Percentiles rank a stretch among this genome's conserved stretches.
Evolutionary conservation across 2,888 invertebrate genomes (phyloP).

Genomic region (Himalopsyche anomala): DNA sequence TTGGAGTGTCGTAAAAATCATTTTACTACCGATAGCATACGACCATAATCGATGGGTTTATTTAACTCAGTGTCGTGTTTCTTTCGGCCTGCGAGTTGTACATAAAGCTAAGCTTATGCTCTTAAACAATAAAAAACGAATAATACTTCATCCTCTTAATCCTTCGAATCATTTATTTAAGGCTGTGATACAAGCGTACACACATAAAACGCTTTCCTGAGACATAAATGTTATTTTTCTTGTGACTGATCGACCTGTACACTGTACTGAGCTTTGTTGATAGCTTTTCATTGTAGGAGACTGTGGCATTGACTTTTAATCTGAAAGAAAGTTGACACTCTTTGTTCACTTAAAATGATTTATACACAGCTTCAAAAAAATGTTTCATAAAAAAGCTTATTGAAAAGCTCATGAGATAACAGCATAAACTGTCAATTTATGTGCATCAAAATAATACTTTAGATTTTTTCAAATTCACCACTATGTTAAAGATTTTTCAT

Average conservation of each 20-base stretch:
- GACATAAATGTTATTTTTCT: constrained; percentile 6
- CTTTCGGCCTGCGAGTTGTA: neutral
- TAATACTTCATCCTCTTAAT: neutral
- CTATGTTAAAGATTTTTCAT: too few species aligned
- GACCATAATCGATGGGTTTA: neutral
- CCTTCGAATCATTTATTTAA: neutral
- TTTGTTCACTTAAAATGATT: too few species aligned
- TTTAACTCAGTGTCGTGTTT: neutral
- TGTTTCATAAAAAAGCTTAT: too few species aligned
- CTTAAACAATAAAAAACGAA: neutral
- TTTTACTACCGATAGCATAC: neutral
- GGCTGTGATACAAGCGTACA: neutral
- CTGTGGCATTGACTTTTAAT: too few species aligned
- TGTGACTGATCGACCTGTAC: neutral
- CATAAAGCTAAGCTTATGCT: neutral
- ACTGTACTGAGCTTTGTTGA: too few species aligned
- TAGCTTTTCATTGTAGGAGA: too few species aligned
- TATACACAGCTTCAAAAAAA: too few species aligned
- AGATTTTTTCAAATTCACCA: too few species aligned
- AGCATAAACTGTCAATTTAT: too few species aligned
- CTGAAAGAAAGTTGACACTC: too few species aligned
- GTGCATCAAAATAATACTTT: too few species aligned
- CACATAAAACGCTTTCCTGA: neutral
- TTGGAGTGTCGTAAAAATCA: neutral
- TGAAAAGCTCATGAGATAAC: too few species aligned